Base-by-base conservation (phyloP, 2,797 vertebrate species). In the Sciurus vulgaris region DNA sequence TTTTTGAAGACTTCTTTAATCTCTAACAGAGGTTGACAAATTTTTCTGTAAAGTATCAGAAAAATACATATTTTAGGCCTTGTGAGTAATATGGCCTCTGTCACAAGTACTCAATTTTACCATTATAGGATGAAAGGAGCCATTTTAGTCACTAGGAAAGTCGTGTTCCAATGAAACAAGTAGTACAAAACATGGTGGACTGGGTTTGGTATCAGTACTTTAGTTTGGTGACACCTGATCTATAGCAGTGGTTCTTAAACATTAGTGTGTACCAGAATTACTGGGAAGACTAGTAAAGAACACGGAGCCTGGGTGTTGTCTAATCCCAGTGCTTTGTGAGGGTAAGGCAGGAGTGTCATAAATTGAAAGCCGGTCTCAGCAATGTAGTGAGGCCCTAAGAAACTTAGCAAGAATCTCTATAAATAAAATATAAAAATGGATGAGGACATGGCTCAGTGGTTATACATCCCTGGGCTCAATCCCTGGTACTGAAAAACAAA, bases 1-100 rank as follows among this genome's bases (percentile, higher is more conserved):
- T 69, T 93, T 85, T 92, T 69, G 54, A 89, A 82, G n/a, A 33
- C 24, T 87, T 22, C 47, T 87, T 79, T 86, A 72, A 86, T 86
- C 63, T 92, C 44, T 82, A 63, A 44, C n/a, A 72, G 73, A 92
- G 28, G 11, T 86, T 67, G 44, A 4, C 12, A 69, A 17, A 41
- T 56, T 2, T 82, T 81, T 87, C 20, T 47, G 35, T 30, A 85
- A 85, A 95, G 7, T 11, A 17, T 76, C 86, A 81, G 38, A 4
- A 22, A 51, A 92, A 35, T 76, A 20, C 33, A 59, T 72, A 86
- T 65, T 76, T 81, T 69, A 93, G 24, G 35, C 41, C 63, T 86
- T 86, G 59, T 79, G 63, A 93, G 41, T n/a, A 67, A 38, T 87
- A 35, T 79, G 30, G 4, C 33, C 22, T 78, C 49, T 33, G 8